Base-by-base conservation (phyloP, 1,140 invertebrate genomes). In the Cheumatopsyche charites region DNA sequence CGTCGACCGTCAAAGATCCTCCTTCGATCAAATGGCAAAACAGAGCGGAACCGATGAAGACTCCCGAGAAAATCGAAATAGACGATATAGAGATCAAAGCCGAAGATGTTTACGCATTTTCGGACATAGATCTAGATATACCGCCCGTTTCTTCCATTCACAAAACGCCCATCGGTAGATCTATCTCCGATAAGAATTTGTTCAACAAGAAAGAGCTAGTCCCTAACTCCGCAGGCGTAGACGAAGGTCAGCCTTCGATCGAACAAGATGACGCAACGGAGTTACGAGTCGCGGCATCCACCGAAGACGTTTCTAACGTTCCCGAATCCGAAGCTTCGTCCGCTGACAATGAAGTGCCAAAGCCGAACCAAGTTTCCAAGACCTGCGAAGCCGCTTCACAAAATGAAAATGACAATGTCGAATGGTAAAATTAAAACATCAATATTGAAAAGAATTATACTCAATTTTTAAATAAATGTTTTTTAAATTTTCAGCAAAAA, bases 121-220 rank as follows among this genome's bases (percentile, higher is more conserved):
- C 81, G 1, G 82, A 85, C 68, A 81, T 87, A 0, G 86, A 87
- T 77, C 83, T 84, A 36, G 79, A 83, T 23, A 83, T 84, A 74
- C 82, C 82, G 0, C 81, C 82, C 0, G 83, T 83, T 6, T 76
- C 79, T 0, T 62, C 80, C 0, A 79, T 83, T 74, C 82, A 83
- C 23, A 83, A 83, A 66, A 74, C 70, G 0, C 62, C 73, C 0
- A 66, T 77, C 3, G 70, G 69, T 15, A 49, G 75, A 52, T 47
- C 72, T 9, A 15, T 71, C 17, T 71, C 75, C 17, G 75, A 76
- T 62, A 76, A 73, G 29, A 76, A 76, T 52, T 66, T 76, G 13
- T 76, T 73, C 43, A 76, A 76, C 42, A 76, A 76, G 43, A 52
- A 70, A 66, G 75, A 76, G 15, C 42, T 70, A 11, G 12, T 68